Percentiles rank a stretch among this genome's conserved stretches.
Evolutionary conservation across 2,797 vertebrate genomes (phyloP).

Genomic region (Scolopax bukidnonensis): DNA sequence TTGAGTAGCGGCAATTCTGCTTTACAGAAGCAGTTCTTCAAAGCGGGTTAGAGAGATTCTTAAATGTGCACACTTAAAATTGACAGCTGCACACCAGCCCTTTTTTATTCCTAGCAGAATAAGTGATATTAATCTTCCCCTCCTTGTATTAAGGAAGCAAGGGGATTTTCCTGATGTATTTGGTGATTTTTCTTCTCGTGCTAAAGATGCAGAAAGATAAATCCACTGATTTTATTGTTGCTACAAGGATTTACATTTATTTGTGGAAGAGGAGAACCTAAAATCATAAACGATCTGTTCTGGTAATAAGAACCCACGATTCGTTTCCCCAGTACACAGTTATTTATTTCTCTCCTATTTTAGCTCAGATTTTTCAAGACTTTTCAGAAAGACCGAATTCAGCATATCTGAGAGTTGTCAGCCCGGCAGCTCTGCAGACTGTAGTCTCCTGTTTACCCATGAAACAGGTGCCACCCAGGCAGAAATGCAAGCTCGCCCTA

Average conservation of each 20-base stretch:
- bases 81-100: not conserved
- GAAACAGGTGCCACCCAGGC: not conserved
- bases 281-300: not conserved
- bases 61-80: not conserved
- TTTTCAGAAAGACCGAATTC: constrained; percentile 25
- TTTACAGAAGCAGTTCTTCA: constrained; percentile 8
- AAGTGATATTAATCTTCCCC: not conserved
- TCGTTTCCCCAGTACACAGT: accelerated
- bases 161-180: not conserved
- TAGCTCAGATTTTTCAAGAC: not conserved
- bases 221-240: not conserved
- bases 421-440: not conserved
- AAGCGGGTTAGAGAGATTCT: not conserved
- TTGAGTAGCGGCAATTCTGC: not conserved
- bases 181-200: not conserved
- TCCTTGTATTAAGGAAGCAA: not conserved
- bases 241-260: not conserved
- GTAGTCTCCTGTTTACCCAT: constrained; percentile 1
- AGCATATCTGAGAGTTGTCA: constrained; percentile 32
- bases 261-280: not conserved
- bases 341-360: not conserved
- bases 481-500: not conserved
- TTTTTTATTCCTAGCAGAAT: not conserved
- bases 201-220: not conserved
- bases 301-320: not conserved